Base-by-base conservation (phyloP, 2,113 vertebrate genomes). In the Lathamus discolor region DNA sequence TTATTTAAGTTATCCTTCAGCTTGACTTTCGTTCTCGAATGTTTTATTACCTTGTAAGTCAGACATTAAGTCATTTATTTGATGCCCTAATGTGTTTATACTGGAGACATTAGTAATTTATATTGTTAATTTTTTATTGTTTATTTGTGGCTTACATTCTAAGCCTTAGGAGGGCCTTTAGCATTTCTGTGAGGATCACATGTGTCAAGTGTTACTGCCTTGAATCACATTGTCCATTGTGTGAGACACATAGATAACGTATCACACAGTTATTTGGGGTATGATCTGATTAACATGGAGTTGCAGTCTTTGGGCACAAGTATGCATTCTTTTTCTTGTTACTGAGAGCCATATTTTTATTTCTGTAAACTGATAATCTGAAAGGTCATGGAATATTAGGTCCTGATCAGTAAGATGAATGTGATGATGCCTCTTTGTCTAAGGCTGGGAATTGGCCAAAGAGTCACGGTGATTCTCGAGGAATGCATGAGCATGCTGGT, bases 71-170 rank as follows among this genome's bases (percentile, higher is more conserved):
- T 78, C 54, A 70, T 1, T 0, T 74, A 46, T 78, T 73, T 88
- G 55, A 83, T 86, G 11, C 48, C 49, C 39, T 90, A 86, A 86
- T 86, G 39, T 80, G 23, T 95, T 90, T 92, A 59, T 81, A 59
- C 52, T 67, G 76, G 44, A 83, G 88, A 64, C 51, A 88, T 88
- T 51, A 89, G 72, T 90, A 74, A 90, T 67, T 74, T 76, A 62
- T 44, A 18, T 68, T 1, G 31, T 75, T 67, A 59, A 49, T 83
- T 73, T 62, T 69, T 87, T 62, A 77, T 59, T 92, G 51, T 82
- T 90, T 94, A 77, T 76, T 95, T 8, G 11, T 77, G 63, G 85
- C 46, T 95, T 92, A 83, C 80, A 37, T 93, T 85, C 62, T 87
- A 77, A 96, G 59, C 20, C 41, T 8, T 90, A 5, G 1, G 31